Conservation (phyloP, 2,113 vertebrate genomes). For the Sigmodon hispidus region DNA sequence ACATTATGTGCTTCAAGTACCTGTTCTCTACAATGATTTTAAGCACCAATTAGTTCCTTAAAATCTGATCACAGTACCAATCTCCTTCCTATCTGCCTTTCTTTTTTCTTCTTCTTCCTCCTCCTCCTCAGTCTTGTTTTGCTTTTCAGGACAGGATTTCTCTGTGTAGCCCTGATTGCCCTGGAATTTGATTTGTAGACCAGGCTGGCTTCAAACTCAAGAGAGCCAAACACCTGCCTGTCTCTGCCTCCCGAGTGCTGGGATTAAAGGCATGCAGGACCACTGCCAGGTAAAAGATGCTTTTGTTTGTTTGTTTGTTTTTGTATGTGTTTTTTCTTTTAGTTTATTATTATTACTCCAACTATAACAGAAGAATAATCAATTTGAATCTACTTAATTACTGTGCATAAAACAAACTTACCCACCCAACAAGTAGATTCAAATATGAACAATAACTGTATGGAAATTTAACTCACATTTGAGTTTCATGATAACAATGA, state of each 20-base stretch:
- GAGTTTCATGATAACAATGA: not conserved
- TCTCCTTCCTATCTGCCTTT: not conserved
- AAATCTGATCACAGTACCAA: not conserved
- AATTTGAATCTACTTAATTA: conserved; percentile 22
- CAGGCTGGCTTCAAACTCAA: not conserved
- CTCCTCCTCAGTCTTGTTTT: too few relatives aligned
- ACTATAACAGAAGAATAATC: not conserved
- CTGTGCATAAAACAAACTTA: conserved; percentile 37
- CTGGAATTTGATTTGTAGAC: too few relatives aligned
- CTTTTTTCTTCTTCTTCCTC: not conserved
- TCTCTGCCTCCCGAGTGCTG: not conserved
- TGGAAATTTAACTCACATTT: conserved; percentile 44
- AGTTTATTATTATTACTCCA: conserved; percentile 14
- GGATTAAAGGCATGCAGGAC: not conserved
- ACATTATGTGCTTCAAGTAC: not conserved
- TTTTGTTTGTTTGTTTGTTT: not conserved
- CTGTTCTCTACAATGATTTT: not conserved
- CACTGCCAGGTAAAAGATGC: not conserved
- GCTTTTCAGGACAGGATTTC: not conserved
- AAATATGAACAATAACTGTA: not conserved
- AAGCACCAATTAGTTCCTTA: not conserved
- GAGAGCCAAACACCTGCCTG: not conserved
- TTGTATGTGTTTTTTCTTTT: not conserved
- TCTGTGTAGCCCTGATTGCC: not conserved
- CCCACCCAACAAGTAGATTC: not conserved